These are phyloP conservation scores for Siderastrea radians DNA, from an alignment of 92 coral and sea anemone genomes.

Conservation along the genomic window DNA sequence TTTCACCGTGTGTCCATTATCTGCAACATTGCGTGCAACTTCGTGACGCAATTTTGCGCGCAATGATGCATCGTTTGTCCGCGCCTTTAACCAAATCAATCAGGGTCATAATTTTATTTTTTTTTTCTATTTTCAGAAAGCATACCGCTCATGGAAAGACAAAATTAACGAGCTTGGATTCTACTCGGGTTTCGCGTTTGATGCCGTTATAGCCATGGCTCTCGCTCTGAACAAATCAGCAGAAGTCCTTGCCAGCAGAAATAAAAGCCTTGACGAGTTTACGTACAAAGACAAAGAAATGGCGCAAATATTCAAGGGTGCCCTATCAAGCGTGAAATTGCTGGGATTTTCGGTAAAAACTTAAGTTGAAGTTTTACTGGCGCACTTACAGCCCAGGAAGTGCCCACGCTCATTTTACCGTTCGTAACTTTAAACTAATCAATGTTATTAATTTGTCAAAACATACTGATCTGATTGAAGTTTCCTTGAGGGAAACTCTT, in stretches of 20 bases:
- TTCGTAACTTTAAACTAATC: too few relatives aligned
- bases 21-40: too few relatives aligned
- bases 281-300: conserved; percentile 28
- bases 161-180: conserved; percentile 41
- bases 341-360: conserved; percentile 73
- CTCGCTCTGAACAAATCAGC: conserved; percentile 65
- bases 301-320: conserved; percentile 33
- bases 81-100: too few relatives aligned
- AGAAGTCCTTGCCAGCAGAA: conserved; percentile 42
- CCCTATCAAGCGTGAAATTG: conserved; percentile 47
- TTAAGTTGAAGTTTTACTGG: too few relatives aligned
- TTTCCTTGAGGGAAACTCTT: too few relatives aligned
- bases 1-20: too few relatives aligned
- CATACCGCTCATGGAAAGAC: conserved; percentile 42
- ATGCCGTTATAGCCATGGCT: conserved; percentile 69
- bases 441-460: too few relatives aligned
- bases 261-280: conserved; percentile 61
- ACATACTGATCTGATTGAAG: too few relatives aligned
- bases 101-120: not conserved
- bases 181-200: conserved; percentile 73
- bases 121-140: conserved; percentile 9
- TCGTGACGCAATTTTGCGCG: too few relatives aligned
- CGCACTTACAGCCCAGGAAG: too few relatives aligned
- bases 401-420: too few relatives aligned
- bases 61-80: too few relatives aligned